Percentiles rank a stretch among this genome's conserved stretches.
Evolutionary conservation across 2,888 invertebrate genomes (phyloP).

Genomic region (Cosmorhoe ocellata): DNA sequence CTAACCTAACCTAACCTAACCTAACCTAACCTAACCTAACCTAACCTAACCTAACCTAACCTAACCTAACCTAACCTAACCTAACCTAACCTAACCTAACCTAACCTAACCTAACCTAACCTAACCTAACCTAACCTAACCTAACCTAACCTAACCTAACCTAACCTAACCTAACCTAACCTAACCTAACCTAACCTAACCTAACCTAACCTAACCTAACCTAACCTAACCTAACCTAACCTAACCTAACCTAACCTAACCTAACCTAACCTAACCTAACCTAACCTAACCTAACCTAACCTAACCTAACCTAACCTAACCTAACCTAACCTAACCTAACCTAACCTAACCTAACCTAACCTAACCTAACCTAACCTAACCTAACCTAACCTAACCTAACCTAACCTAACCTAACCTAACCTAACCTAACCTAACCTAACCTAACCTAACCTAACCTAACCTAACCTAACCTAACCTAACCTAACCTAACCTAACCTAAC

Average conservation of each 20-base stretch:
- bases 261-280: conserved; percentile 10
- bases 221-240: conserved; percentile 9
- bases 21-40: conserved; percentile 10
- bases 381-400: conserved; percentile 9
- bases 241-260: conserved; percentile 7
- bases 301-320: conserved; percentile 10
- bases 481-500: conserved; percentile 9
- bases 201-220: conserved; percentile 10
- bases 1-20: conserved; percentile 10
- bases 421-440: conserved; percentile 7
- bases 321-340: conserved; percentile 10
- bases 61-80: conserved; percentile 10
- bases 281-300: conserved; percentile 10
- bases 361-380: conserved; percentile 10
- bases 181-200: conserved; percentile 10
- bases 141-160: conserved; percentile 10
- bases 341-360: conserved; percentile 10
- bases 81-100: conserved; percentile 8
- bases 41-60: conserved; percentile 10
- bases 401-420: conserved; percentile 9
- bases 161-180: conserved; percentile 10
- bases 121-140: conserved; percentile 8
- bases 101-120: conserved; percentile 10
- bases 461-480: conserved; percentile 9
- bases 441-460: conserved; percentile 8